phyloP scores from a whole-genome alignment of 2,888 invertebrate species.

The Nebria brevicollis region DNA sequence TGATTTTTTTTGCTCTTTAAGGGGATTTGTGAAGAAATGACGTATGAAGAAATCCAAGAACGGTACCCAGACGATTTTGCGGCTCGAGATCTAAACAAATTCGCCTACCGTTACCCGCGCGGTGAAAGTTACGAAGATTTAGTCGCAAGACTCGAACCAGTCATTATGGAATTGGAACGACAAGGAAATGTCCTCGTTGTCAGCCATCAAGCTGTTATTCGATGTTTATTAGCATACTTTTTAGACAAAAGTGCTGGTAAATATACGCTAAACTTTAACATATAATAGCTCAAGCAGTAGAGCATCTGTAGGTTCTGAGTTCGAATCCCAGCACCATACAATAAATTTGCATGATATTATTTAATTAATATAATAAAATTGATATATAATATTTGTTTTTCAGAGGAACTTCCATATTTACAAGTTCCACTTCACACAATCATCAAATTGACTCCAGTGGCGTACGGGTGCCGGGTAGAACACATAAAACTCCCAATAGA shows the following conservation, averaged over 20 bases:
- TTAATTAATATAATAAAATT: not conserved
- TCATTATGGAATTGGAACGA: constrained; percentile 98
- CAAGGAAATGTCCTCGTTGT: constrained; percentile 97
- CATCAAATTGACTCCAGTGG: constrained; percentile 96
- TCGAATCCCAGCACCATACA: no score
- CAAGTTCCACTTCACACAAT: constrained; percentile 94
- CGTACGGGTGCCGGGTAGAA: constrained; percentile 97
- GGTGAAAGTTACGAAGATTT: constrained; percentile 98
- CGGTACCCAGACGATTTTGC: constrained; percentile 96
- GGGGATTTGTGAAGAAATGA: constrained; percentile 99
- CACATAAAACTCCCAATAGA: constrained; percentile 90
- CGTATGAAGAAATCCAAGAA: constrained; percentile 94
- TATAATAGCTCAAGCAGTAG: no score
- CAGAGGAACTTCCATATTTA: constrained; percentile 90
- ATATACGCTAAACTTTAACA: constrained; percentile 47
- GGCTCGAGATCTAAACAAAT: constrained; percentile 96
- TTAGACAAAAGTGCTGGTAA: constrained; percentile 92
- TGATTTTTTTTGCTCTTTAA: constrained; percentile 58
- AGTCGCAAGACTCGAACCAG: constrained; percentile 96
- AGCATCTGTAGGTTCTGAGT: no score
- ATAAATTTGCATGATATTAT: no score
- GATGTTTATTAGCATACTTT: constrained; percentile 97
- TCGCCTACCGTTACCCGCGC: constrained; percentile 90
- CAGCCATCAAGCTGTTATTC: constrained; percentile 95
- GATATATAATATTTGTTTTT: constrained; percentile 47